These are phyloP conservation scores for Amblyopsis rosae DNA, from an alignment of 2,113 vertebrate species.

Conservation along the genomic window DNA sequence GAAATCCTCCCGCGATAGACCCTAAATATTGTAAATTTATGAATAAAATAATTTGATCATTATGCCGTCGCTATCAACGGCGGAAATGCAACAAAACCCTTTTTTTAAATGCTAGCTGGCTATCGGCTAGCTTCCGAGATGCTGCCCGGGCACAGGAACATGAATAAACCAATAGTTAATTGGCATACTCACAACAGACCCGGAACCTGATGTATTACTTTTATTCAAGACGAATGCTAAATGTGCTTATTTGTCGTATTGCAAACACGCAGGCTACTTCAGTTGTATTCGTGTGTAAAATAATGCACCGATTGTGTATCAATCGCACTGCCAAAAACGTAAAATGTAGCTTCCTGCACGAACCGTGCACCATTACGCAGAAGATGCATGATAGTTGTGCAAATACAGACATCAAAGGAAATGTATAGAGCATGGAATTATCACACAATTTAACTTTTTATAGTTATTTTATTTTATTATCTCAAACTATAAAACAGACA, in stretches of 20 bases:
- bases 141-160: constrained; percentile 72
- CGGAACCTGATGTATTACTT: constrained; percentile 41
- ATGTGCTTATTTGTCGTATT: neutral
- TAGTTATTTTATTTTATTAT: too few relatives aligned
- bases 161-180: constrained; percentile 67
- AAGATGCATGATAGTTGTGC: too few relatives aligned
- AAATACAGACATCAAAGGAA: too few relatives aligned
- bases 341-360: neutral
- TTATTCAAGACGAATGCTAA: neutral
- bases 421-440: too few relatives aligned
- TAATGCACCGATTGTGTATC: neutral
- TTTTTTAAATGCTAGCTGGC: constrained; percentile 36
- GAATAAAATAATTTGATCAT: neutral
- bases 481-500: neutral
- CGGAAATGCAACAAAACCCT: constrained; percentile 19
- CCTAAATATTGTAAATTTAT: too few relatives aligned
- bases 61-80: neutral
- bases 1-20: constrained; percentile 1
- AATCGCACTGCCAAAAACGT: neutral
- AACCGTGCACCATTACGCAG: too few relatives aligned
- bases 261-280: neutral
- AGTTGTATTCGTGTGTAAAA: neutral
- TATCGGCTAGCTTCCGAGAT: constrained; percentile 55
- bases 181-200: constrained; percentile 50
- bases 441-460: too few relatives aligned